Conservation (phyloP, 2,888 invertebrate species). For the Lasioglossum marginatum region DNA sequence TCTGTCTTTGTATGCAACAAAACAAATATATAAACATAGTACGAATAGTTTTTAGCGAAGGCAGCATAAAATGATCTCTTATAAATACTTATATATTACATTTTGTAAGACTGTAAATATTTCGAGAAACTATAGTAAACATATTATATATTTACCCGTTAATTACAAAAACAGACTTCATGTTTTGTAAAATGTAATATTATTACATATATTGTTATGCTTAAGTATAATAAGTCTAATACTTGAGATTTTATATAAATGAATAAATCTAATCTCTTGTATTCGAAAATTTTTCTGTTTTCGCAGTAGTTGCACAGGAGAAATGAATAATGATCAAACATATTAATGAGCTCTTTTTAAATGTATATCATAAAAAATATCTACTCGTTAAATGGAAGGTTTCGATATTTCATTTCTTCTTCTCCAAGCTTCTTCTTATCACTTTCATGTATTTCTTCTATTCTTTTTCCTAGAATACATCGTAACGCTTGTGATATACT, state of each 20-base stretch:
- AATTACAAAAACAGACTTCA: slow-evolving; percentile 18
- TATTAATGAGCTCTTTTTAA: neutral
- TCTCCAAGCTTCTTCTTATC: neutral
- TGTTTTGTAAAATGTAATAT: slow-evolving; percentile 19
- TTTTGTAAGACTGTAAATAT: slow-evolving; percentile 34
- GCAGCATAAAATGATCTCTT: slow-evolving; percentile 28
- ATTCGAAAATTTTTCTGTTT: slow-evolving; percentile 2
- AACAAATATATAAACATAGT: slow-evolving; percentile 5
- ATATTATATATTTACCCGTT: slow-evolving; percentile 5
- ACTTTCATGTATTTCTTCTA: slow-evolving; percentile 28
- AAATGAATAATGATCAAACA: neutral
- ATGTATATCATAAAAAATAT: slow-evolving; percentile 1
- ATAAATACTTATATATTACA: slow-evolving; percentile 5
- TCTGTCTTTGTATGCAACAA: slow-evolving; percentile 24
- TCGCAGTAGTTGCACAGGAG: neutral
- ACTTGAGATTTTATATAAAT: neutral
- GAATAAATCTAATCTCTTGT: slow-evolving; percentile 14
- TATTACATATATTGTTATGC: slow-evolving; percentile 3
- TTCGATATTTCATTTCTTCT: neutral
- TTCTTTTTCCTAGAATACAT: slow-evolving; percentile 52
- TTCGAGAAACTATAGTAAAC: neutral
- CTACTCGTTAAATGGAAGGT: neutral
- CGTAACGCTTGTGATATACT: neutral
- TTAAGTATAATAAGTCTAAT: neutral
- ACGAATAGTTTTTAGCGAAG: slow-evolving; percentile 8